These are phyloP conservation scores for Sebastes reedi DNA, from an alignment of 2,797 vertebrate genomes.

Conservation along the genomic window DNA sequence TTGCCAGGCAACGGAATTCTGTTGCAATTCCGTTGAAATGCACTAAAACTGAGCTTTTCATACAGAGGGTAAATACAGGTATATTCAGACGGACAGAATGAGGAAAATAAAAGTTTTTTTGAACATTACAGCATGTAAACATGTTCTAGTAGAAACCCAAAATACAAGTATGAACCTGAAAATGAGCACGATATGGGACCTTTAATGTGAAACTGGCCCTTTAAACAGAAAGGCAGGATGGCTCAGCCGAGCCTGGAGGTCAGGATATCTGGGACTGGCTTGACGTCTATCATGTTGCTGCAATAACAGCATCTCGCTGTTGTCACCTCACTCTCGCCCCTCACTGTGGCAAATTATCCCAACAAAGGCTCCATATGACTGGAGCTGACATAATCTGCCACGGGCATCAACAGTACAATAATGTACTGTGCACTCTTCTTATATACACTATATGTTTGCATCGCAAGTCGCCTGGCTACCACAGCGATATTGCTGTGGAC, in stretches of 20 bases:
- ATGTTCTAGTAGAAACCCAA: too few relatives aligned
- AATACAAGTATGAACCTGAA: too few relatives aligned
- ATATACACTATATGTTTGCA: not conserved
- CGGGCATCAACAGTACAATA: conserved; percentile 11
- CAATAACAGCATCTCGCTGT: not conserved
- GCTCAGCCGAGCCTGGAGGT: conserved; percentile 3
- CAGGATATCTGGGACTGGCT: not conserved
- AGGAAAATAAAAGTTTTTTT: too few relatives aligned
- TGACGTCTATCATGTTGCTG: not conserved
- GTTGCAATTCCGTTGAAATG: too few relatives aligned
- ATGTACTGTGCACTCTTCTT: not conserved
- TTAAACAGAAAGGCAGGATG: not conserved
- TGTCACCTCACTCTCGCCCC: not conserved
- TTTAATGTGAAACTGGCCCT: not conserved
- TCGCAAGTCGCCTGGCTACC: not conserved
- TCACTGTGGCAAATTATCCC: conserved; percentile 3
- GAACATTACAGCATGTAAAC: too few relatives aligned
- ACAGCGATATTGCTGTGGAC: conserved; percentile 1
- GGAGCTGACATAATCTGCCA: conserved; percentile 9
- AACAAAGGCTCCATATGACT: conserved; percentile 3
- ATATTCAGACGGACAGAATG: too few relatives aligned
- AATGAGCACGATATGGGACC: too few relatives aligned
- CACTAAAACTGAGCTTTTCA: too few relatives aligned
- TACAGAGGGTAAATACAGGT: too few relatives aligned
- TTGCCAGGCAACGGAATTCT: too few relatives aligned